phyloP scores from a whole-genome alignment of 2,888 invertebrate genomes.

The Cosmorhoe ocellata region DNA sequence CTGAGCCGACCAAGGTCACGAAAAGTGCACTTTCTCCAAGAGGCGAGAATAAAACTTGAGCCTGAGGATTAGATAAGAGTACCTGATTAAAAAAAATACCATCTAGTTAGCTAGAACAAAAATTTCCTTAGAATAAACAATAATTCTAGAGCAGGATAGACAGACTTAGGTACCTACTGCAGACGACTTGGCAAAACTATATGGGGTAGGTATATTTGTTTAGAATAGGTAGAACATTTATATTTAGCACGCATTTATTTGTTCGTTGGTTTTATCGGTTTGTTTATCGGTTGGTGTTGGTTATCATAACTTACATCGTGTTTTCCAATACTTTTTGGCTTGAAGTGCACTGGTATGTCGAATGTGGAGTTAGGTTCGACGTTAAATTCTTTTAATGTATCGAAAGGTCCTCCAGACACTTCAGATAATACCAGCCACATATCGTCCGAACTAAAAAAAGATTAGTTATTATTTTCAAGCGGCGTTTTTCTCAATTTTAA shows the following conservation, averaged over 20 bases:
- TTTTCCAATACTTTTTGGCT: constrained; percentile 64
- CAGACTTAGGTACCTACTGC: too few species aligned
- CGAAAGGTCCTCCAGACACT: constrained; percentile 63
- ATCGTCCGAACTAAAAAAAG: constrained; percentile 63
- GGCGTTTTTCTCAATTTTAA: too few species aligned
- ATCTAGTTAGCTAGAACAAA: too few species aligned
- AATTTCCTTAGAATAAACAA: too few species aligned
- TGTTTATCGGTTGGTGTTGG: too few species aligned
- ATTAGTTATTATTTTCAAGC: not conserved
- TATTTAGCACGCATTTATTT: too few species aligned
- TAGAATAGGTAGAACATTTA: too few species aligned
- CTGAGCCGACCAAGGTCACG: constrained; percentile 54
- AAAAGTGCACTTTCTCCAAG: constrained; percentile 69
- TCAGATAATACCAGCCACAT: constrained; percentile 68
- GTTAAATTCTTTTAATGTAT: constrained; percentile 63
- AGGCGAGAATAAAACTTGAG: constrained; percentile 66
- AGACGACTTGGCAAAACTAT: too few species aligned
- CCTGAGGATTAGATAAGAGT: constrained; percentile 39
- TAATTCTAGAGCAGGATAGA: too few species aligned
- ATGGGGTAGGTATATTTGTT: too few species aligned
- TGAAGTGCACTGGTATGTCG: constrained; percentile 67
- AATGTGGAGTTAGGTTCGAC: constrained; percentile 67
- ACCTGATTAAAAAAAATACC: not conserved
- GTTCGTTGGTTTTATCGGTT: too few species aligned
- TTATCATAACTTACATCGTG: constrained; percentile 55